A percentile compares a stretch with the other conserved stretches of the same genome.
These are phyloP conservation scores for Thymelicus acteon DNA, from an alignment of 2,888 invertebrate genomes.

Conservation along the genomic window DNA sequence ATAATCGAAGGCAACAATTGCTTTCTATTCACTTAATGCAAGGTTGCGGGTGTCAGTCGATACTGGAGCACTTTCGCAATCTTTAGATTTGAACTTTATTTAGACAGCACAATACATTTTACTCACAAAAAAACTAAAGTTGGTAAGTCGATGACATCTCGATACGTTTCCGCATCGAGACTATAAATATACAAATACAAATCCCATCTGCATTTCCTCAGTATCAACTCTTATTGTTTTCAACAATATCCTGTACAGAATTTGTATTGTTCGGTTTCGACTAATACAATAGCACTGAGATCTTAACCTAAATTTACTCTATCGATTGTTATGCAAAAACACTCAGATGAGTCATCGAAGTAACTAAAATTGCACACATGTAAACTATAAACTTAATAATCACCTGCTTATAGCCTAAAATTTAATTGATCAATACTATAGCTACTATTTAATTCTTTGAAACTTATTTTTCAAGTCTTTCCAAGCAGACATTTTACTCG, in stretches of 20 bases:
- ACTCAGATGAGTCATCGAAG: conserved; percentile 68
- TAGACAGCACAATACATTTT: conserved; percentile 61
- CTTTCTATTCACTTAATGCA: conserved; percentile 76
- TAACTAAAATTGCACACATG: conserved; percentile 57
- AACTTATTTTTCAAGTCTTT: conserved; percentile 70
- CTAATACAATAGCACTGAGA: conserved; percentile 71
- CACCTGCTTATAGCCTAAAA: conserved; percentile 68
- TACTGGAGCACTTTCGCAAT: conserved; percentile 77
- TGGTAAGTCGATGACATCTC: conserved; percentile 75
- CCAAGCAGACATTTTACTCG: conserved; percentile 79
- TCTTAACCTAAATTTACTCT: conserved; percentile 83
- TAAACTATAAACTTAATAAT: conserved; percentile 56
- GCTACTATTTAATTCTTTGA: conserved; percentile 67
- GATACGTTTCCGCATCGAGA: conserved; percentile 74
- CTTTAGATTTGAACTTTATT: conserved; percentile 68
- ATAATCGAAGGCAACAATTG: conserved; percentile 63
- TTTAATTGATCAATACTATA: conserved; percentile 58
- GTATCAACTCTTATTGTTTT: conserved; percentile 27
- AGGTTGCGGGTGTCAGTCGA: conserved; percentile 77
- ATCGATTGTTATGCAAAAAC: conserved; percentile 85
- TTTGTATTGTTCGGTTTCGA: conserved; percentile 67
- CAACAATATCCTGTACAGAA: conserved; percentile 46
- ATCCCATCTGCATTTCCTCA: conserved; percentile 49
- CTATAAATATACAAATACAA: conserved; percentile 77
- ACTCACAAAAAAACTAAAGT: conserved; percentile 69